phyloP scores from a whole-genome alignment of 2,113 vertebrate species.

The Condylura cristata region DNA sequence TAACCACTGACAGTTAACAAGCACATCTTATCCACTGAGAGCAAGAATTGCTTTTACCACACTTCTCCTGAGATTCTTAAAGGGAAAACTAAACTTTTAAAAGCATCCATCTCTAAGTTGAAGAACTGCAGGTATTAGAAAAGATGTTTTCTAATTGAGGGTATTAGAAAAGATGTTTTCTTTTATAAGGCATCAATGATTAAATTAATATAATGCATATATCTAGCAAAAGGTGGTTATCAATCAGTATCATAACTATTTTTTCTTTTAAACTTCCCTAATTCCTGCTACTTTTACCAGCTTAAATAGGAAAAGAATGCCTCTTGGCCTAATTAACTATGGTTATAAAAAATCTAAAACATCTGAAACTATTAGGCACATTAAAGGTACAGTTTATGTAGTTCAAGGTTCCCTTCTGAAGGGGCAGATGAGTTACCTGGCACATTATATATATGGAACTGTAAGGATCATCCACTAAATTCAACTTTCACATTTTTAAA shows the following conservation, averaged over 20 bases:
- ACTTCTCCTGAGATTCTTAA: constrained; percentile 83
- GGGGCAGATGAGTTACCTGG: constrained; percentile 77
- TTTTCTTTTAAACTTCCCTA: constrained; percentile 56
- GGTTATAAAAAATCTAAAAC: constrained; percentile 78
- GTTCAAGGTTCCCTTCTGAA: constrained; percentile 75
- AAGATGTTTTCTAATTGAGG: constrained; percentile 68
- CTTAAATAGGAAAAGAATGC: constrained; percentile 53
- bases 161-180: constrained; percentile 74
- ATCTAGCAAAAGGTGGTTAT: constrained; percentile 68
- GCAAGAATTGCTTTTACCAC: constrained; percentile 67
- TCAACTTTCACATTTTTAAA: constrained; percentile 85
- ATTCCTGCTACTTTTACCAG: constrained; percentile 73
- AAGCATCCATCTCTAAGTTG: constrained; percentile 72
- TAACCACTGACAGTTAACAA: constrained; percentile 13
- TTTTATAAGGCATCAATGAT: constrained; percentile 84
- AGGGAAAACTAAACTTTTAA: constrained; percentile 65
- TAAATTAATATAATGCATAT: constrained; percentile 69
- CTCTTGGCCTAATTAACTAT: constrained; percentile 66
- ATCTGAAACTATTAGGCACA: constrained; percentile 64
- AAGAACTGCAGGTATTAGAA: constrained; percentile 72
- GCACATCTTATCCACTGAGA: constrained; percentile 58
- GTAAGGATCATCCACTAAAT: constrained; percentile 73
- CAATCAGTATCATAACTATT: constrained; percentile 58
- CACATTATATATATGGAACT: constrained; percentile 67
- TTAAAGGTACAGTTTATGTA: constrained; percentile 68